Percentiles rank a stretch among this genome's conserved stretches.
phyloP scores from a whole-genome alignment of 2,797 vertebrate genomes.

The Erethizon dorsatum region DNA sequence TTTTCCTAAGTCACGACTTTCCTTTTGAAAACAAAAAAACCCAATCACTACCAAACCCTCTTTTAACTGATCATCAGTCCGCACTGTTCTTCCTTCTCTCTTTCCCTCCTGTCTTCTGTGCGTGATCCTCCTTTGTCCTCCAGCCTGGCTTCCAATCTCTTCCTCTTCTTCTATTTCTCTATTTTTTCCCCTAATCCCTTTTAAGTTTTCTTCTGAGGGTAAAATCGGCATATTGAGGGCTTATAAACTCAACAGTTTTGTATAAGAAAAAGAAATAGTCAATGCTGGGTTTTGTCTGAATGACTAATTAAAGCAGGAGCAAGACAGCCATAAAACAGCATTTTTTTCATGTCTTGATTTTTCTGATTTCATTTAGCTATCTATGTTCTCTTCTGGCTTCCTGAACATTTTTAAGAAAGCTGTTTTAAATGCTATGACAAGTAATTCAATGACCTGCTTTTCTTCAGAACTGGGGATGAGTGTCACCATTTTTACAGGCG shows the following conservation, averaged over 20 bases:
- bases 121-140: no score
- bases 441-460: not conserved
- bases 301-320: not conserved
- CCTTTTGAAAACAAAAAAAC: conserved; percentile 29
- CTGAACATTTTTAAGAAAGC: not conserved
- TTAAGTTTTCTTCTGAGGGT: no score
- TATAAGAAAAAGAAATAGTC: not conserved
- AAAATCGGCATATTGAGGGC: no score
- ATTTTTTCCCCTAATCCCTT: no score
- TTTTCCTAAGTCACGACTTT: not conserved
- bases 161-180: no score
- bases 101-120: no score
- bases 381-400: not conserved
- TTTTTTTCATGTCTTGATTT: not conserved
- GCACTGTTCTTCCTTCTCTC: not conserved
- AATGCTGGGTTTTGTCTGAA: not conserved
- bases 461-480: not conserved
- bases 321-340: conserved; percentile 11
- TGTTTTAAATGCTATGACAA: not conserved
- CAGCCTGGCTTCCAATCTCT: no score
- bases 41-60: not conserved
- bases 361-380: not conserved
- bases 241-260: not conserved
- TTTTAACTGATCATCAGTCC: not conserved
- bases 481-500: not conserved